These are phyloP conservation scores for Neodiprion pinetum DNA, from an alignment of 1,140 invertebrate species.

Conservation along the genomic window DNA sequence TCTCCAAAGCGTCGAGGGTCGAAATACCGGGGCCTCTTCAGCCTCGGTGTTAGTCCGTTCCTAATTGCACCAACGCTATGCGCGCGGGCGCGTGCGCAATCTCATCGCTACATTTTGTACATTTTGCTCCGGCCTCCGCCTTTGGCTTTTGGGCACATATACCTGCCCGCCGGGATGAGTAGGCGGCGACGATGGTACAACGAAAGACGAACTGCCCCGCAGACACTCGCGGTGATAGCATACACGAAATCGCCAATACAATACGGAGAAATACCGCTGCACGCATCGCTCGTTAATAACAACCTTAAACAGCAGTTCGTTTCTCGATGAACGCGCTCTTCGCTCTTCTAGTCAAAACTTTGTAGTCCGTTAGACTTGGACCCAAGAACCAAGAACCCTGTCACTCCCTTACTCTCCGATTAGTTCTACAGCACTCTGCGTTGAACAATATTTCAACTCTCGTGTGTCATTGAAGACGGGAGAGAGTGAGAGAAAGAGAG, in stretches of 20 bases:
- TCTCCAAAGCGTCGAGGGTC: neutral
- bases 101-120: neutral
- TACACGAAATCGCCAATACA: conserved; percentile 1
- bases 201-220: neutral
- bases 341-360: neutral
- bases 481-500: too few species aligned
- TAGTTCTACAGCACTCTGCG: too few species aligned
- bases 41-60: neutral
- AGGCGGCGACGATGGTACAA: neutral
- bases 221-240: neutral
- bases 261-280: neutral
- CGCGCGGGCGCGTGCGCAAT: neutral
- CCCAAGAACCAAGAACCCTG: too few species aligned
- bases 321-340: neutral
- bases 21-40: neutral
- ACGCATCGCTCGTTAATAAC: neutral
- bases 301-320: neutral
- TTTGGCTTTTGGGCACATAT: neutral
- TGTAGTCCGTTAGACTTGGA: too few species aligned
- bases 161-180: neutral
- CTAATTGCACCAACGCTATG: neutral
- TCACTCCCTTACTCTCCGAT: too few species aligned
- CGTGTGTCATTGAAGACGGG: too few species aligned
- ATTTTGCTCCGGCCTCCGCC: neutral
- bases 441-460: too few species aligned